phyloP scores from a whole-genome alignment of 1,140 invertebrate species.

The Macrostomum lignano region DNA sequence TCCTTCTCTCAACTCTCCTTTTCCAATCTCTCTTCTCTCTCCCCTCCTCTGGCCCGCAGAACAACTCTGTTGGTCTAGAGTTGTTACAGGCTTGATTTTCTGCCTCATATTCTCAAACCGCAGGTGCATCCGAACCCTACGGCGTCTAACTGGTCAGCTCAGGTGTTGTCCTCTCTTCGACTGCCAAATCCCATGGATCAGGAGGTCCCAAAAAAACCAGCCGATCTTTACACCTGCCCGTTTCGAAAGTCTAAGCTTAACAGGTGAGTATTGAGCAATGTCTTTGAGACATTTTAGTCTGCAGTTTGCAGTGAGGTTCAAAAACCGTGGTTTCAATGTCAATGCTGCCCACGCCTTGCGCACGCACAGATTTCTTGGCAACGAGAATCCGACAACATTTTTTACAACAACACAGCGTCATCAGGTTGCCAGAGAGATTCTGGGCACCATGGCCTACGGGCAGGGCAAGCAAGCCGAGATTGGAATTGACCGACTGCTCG shows the following conservation, averaged over 20 bases:
- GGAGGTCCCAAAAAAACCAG: constrained; percentile 33
- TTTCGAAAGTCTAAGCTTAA: constrained; percentile 35
- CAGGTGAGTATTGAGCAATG: constrained; percentile 22
- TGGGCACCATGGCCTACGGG: constrained; percentile 33
- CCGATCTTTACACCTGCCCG: constrained; percentile 35
- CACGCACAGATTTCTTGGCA: constrained; percentile 32
- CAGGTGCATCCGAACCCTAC: constrained; percentile 23
- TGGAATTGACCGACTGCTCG: constrained; percentile 43
- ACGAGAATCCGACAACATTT: constrained; percentile 31
- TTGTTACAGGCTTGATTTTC: too few species aligned
- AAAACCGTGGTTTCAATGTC: too few species aligned
- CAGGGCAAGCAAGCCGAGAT: constrained; percentile 36
- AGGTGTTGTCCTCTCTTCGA: constrained; percentile 23
- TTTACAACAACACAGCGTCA: constrained; percentile 33
- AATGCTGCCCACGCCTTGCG: too few species aligned
- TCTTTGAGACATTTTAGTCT: constrained; percentile 2
- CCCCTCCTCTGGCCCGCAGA: too few species aligned
- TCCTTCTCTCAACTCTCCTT: too few species aligned
- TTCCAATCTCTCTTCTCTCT: too few species aligned
- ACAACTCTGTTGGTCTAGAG: too few species aligned
- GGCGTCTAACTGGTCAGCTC: constrained; percentile 31
- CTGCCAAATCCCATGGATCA: constrained; percentile 33
- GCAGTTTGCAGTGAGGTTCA: too few species aligned
- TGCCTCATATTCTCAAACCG: too few species aligned
- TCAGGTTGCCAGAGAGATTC: constrained; percentile 33